Evolutionary conservation across 2,888 invertebrate species (phyloP), one percentile per base, ranked within the genome.

Genomic region (Nomada ferruginata): DNA sequence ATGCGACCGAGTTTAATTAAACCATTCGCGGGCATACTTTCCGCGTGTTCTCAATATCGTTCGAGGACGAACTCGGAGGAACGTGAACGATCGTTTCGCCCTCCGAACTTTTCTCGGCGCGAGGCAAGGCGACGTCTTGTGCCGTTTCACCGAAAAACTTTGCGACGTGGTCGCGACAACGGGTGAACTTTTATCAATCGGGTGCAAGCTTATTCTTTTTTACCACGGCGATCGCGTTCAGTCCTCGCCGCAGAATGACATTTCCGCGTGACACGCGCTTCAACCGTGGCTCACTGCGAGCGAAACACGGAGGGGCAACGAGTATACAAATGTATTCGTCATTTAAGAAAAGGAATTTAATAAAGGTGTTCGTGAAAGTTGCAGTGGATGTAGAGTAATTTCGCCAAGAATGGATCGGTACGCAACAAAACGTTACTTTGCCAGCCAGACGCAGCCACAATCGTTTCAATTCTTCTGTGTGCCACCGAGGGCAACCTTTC

Each of bases 281-380:
- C 18, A 15, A 18, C 10, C 9, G 63, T 0, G 44, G 44, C 5
- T 44, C 29, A 2, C 18, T 23, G 23, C 20, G 18, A 4, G 20
- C 3, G 13, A 2, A 9, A 26, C 15, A 23, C 11, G 5, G 18
- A 2, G 26, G 2, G 1, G 11, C 10, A 2, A 50, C 3, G 20
- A 5, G 20, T 20, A 15, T n/a, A 53, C 55, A 61, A 71, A 71
- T 75, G 44, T 78, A 78, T 72, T 55, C 63, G 66, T 60, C 15
- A 68, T 61, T 15, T 36, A 77, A 55, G 29, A 20, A 44, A 36
- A 76, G 23, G 36, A 59, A 60, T 68, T 83, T 76, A 83, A 84
- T 84, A 83, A 84, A 69, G 63, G n/a, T 66, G 61, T 74, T 79
- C 69, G 79, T 64, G 65, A 71, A 75, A 65, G 9, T 26, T 64